Evolutionary conservation across 2,797 vertebrate genomes (phyloP), one percentile per base, ranked within the genome.

Genomic region (Anableps anableps): DNA sequence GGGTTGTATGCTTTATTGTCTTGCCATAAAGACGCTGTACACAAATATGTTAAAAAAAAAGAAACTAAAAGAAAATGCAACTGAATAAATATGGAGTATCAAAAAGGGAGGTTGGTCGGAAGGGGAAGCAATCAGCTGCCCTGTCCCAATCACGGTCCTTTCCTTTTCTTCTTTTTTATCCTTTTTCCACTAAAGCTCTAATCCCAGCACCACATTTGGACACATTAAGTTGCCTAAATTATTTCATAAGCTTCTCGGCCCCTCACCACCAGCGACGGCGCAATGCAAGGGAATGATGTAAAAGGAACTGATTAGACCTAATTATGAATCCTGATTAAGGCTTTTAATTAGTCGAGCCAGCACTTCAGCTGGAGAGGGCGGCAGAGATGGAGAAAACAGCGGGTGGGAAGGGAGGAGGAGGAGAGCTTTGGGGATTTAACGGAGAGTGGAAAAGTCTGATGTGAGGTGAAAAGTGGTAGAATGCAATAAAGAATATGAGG

Each of bases 241-340:
- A 95, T 95, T 95, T 94, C 92, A 94, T 87, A 93, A 94, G 93
- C 91, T 91, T 87, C 93, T 91, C 92, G 88, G 94, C 92, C 94
- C 68, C 85, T 92, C 83, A 87, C 93, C 93, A 90, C 86, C 92
- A 91, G 90, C 83, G 83, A 92, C 86, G 93, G 85, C 83, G 92
- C 88, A 94, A 93, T 93, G 90, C 92, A 88, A 86, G 92, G 92
- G 94, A 94, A 94, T 93, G 94, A 95, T 95, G 94, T 95, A 95
- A 94, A 94, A 93, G 94, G 88, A 93, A 72, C 94, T 96, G 95
- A 96, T 96, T 96, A 96, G 93, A 95, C 86, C 94, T 96, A 95
- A 96, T 96, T 96, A 95, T 90, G 93, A 95, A 94, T 94, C 94
- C 94, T 96, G 96, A 96, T 96, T 95, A 96, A 96, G 93, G 94